Percentiles rank a stretch among this genome's conserved stretches.
Conservation (phyloP, 2,888 invertebrate species). For the Microplitis manilae region DNA sequence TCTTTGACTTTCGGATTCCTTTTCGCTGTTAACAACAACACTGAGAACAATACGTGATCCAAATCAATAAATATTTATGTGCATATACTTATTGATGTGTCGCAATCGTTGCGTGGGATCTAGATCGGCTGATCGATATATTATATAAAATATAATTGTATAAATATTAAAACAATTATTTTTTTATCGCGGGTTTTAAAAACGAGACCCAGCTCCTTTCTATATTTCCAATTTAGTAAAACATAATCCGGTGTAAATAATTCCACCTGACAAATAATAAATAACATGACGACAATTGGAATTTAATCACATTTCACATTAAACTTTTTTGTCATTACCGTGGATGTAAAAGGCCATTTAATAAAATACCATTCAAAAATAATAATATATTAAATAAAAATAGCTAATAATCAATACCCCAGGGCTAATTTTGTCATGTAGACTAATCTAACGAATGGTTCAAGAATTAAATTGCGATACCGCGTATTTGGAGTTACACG, state of each 20-base stretch:
- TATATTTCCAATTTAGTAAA: not conserved
- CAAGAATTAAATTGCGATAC: constrained; percentile 20
- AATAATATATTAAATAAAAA: constrained; percentile 10
- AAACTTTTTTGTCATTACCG: not conserved
- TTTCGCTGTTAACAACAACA: not conserved
- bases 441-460: not conserved
- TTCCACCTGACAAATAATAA: not conserved
- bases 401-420: constrained; percentile 11
- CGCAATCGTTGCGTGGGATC: constrained; percentile 42
- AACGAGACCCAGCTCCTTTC: not conserved
- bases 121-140: constrained; percentile 36
- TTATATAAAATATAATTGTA: constrained; percentile 16
- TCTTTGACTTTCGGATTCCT: constrained; percentile 37
- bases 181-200: not conserved
- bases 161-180: not conserved
- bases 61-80: not conserved
- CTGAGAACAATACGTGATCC: not conserved
- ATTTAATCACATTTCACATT: not conserved
- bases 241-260: not conserved
- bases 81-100: constrained; percentile 18
- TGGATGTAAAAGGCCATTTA: not conserved
- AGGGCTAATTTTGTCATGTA: constrained; percentile 36
- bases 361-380: not conserved
- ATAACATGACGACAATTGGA: constrained; percentile 15
- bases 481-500: constrained; percentile 43